Evolutionary conservation across 2,113 vertebrate species (phyloP), one percentile per base, ranked within the genome.

Genomic region (Oreotrochilus melanogaster): DNA sequence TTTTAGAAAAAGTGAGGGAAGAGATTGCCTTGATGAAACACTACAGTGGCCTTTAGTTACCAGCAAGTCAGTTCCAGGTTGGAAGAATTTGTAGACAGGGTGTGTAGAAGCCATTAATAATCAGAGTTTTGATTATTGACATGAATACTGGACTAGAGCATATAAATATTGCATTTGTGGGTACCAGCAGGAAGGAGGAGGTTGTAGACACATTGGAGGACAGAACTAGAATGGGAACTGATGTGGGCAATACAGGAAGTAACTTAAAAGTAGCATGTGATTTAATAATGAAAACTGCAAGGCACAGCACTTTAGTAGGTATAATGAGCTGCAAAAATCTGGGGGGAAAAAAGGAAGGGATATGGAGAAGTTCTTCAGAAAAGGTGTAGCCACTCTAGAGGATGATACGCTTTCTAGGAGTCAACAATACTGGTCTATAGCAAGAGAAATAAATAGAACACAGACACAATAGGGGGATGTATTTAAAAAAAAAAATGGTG

Each of bases 201-300:
- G 5, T 82, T 79, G 31, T 45, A 65, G 62, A 50, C 37, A 27
- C 22, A 3, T 3, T 76, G 66, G 75, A 93, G 78, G 43, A 69
- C 35, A 70, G 39, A 28, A 82, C 24, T 60, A 30, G 78, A 84
- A 66, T 89, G 73, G 43, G 27, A 47, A 89, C 7, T 78, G 84
- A 66, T 18, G 23, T 72, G 76, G 39, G 21, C 73, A 81, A 51
- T 84, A 70, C 14, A 79, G 47, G 39, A 88, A 86, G 51, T 80
- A 31, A 80, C 67, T 94, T 88, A 74, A 83, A 86, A 93, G 80
- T 47, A 70, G 11, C 23, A 18, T 37, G 30, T 70, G 50, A 73
- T 94, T 70, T 69, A 83, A 76, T 93, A 80, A 76, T 51, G 24
- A 80, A 75, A 69, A 80, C 75, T 84, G 64, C 75, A 86, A 95